Base-by-base conservation (phyloP, 1,140 invertebrate species). In the Zaprionus taronus region DNA sequence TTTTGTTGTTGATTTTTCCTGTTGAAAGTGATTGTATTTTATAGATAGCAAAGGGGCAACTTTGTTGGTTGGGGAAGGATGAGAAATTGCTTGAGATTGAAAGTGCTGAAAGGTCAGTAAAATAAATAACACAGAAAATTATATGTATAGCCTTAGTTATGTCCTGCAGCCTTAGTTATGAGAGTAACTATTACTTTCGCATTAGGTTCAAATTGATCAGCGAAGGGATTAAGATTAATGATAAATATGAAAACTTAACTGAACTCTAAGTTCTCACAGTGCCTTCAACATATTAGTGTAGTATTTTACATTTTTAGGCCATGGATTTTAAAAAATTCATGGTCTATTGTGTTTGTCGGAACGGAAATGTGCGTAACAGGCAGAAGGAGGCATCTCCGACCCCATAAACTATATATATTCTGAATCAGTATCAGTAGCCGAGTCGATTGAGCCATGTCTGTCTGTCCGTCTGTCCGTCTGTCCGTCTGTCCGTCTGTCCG, bases 1-100 rank as follows among this genome's bases (percentile, higher is more conserved):
- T 56, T 63, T 73, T 70, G 55, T 72, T 84, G 73, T 86, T 70
- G 65, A 57, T 80, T 72, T 68, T 75, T 84, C 51, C 78, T 61
- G 83, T 26, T 83, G 56, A 87, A 87, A 86, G 83, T 82, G 82
- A 85, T 85, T 86, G 83, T 83, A 73, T 68, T 77, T 74, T 80
- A 70, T 71, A 87, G 83, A 87, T 86, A 24, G 41, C 41, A 47
- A 47, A 17, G n/a, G 60, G 20, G 64, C 64, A 26, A 36, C 69
- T 53, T 47, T 61, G 65, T 69, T 63, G 62, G 36, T 49, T 70
- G 14, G 22, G 38, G 49, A 24, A 12, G 34, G 4, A 26, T 26
- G 20, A 56, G 5, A 41, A 49, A 65, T 58, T 20, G n/a, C 38
- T 36, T 20, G 31, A 72, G 63, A 72, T 58, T 44, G 62, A 65